A percentile compares a stretch with the other conserved stretches of the same genome.
These are phyloP conservation scores for Aphodius granarius DNA, from an alignment of 2,888 invertebrate species.

Conservation along the genomic window DNA sequence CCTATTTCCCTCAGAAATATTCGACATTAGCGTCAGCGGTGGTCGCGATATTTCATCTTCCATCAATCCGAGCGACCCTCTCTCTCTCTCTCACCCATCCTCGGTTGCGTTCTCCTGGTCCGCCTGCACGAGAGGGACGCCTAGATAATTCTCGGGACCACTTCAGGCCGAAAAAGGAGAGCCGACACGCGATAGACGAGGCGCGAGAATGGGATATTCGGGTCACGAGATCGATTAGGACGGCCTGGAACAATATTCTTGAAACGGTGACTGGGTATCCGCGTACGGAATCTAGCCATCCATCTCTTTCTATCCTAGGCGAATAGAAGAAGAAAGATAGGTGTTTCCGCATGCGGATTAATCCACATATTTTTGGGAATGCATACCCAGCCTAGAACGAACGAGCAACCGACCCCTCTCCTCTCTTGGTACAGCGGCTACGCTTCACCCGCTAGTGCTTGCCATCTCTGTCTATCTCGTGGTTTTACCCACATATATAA, in stretches of 20 bases:
- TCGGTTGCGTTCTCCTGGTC: background rate
- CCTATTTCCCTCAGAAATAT: background rate
- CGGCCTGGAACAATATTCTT: constrained; percentile 28
- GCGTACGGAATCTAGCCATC: no score
- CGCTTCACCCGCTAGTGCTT: background rate
- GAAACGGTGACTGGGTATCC: no score
- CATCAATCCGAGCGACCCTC: background rate
- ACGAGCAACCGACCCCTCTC: no score
- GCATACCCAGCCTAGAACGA: no score
- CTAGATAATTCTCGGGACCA: background rate
- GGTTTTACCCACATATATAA: background rate
- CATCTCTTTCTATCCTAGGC: no score
- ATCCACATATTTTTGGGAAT: no score
- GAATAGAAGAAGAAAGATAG: no score
- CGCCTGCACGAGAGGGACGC: background rate
- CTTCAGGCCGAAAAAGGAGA: constrained; percentile 4
- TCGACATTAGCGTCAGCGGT: background rate
- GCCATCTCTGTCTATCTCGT: background rate
- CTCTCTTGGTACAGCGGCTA: background rate
- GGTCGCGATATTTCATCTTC: background rate
- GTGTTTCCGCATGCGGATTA: no score
- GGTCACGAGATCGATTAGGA: constrained; percentile 37
- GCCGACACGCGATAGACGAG: constrained; percentile 20
- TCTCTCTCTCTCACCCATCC: no score
- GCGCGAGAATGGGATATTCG: constrained; percentile 34